These are phyloP conservation scores for Cydia fagiglandana DNA, from an alignment of 1,140 invertebrate species.

Conservation along the genomic window DNA sequence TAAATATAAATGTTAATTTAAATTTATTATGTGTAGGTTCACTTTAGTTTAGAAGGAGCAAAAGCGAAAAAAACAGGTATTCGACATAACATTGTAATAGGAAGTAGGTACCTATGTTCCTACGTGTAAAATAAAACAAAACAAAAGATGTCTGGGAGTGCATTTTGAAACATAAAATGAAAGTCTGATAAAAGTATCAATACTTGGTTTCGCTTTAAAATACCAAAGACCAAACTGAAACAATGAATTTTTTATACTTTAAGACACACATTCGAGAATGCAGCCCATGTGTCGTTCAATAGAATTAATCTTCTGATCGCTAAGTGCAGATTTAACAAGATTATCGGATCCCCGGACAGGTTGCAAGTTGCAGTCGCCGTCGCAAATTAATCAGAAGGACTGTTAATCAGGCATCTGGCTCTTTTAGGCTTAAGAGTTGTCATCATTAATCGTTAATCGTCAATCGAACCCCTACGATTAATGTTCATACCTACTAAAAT, in stretches of 20 bases:
- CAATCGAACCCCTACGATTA: slow-evolving; percentile 26
- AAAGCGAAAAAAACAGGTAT: too few species aligned
- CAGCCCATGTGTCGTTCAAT: background rate
- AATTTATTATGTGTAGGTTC: background rate
- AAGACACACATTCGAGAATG: background rate
- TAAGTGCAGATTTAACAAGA: slow-evolving; percentile 42
- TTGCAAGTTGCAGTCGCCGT: slow-evolving; percentile 37
- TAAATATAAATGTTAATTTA: background rate
- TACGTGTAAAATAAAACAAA: too few species aligned
- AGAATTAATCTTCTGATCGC: slow-evolving; percentile 35
- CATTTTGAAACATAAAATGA: background rate
- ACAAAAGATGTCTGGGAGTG: background rate
- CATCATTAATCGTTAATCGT: slow-evolving; percentile 51
- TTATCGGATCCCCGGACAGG: slow-evolving; percentile 38
- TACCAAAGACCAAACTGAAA: background rate
- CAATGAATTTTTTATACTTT: background rate
- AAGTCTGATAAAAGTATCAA: too few species aligned
- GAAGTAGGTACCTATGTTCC: too few species aligned
- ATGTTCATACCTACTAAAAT: background rate
- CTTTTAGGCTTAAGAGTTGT: background rate
- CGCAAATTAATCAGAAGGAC: slow-evolving; percentile 48
- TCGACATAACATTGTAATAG: too few species aligned
- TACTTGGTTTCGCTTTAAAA: too few species aligned
- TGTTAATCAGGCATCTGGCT: slow-evolving; percentile 1
- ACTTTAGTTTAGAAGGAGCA: too few species aligned